These are phyloP conservation scores for Ophion costatus DNA, from an alignment of 2,888 invertebrate genomes.

Conservation along the genomic window DNA sequence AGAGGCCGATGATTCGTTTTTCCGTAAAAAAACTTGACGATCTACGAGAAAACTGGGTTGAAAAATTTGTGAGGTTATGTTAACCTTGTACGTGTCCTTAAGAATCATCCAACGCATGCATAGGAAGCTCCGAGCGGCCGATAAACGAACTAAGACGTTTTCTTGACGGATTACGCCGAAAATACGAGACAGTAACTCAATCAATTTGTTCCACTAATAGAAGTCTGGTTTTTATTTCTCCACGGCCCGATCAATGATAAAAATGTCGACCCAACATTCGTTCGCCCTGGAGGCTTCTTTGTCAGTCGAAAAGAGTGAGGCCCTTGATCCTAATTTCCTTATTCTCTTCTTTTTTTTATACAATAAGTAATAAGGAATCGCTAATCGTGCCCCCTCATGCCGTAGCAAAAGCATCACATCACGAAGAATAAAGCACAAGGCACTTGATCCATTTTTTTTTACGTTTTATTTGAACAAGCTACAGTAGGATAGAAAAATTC, in stretches of 20 bases:
- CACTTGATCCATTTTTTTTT: neutral
- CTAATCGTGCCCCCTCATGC: neutral
- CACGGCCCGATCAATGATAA: no score
- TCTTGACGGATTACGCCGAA: no score
- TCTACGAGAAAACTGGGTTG: no score
- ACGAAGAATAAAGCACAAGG: neutral
- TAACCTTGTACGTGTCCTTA: no score
- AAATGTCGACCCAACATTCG: neutral
- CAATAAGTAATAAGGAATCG: neutral
- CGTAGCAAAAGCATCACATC: neutral
- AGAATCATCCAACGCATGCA: no score
- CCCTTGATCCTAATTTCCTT: neutral
- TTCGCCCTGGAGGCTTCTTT: neutral
- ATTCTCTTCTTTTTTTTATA: neutral
- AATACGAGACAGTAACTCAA: no score
- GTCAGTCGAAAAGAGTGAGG: neutral
- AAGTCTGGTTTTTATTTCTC: neutral
- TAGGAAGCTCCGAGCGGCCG: no score
- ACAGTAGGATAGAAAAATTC: conserved; percentile 51
- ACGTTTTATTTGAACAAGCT: conserved; percentile 57
- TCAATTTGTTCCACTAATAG: no score
- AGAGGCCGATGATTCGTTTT: no score
- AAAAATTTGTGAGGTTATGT: no score
- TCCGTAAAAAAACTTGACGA: no score
- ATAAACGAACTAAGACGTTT: no score